Conservation (phyloP, 2,888 invertebrate species). For the Andrena bicolor region DNA sequence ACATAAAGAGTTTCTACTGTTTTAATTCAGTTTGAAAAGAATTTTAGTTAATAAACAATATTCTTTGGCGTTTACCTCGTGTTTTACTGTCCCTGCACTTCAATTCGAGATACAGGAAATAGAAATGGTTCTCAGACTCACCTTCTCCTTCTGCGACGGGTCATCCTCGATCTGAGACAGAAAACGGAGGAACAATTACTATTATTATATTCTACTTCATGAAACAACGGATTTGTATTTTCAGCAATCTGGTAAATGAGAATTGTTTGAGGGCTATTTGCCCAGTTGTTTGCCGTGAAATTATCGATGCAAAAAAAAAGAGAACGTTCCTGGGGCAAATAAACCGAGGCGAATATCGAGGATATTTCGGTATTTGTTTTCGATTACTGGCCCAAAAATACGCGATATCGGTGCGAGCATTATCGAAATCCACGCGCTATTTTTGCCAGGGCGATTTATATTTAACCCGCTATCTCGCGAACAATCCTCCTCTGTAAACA, state of each 20-base stretch:
- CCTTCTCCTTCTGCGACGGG: constrained; percentile 45
- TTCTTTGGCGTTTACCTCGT: too few species aligned
- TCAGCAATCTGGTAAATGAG: neutral
- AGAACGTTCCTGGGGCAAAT: neutral
- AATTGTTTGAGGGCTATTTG: neutral
- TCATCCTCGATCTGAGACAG: constrained; percentile 52
- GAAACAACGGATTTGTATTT: neutral
- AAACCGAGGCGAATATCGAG: constrained; percentile 1
- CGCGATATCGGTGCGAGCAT: constrained; percentile 20
- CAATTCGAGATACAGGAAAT: neutral
- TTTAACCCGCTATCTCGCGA: constrained; percentile 48
- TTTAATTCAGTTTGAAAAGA: too few species aligned
- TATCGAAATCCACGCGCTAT: constrained; percentile 37
- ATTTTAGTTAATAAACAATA: too few species aligned
- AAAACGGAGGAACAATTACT: neutral
- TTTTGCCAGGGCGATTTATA: constrained; percentile 42
- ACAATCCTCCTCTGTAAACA: constrained; percentile 40
- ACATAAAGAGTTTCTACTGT: too few species aligned
- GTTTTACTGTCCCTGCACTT: neutral
- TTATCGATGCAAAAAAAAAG: neutral
- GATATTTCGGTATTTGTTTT: constrained; percentile 6
- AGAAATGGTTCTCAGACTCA: constrained; percentile 1
- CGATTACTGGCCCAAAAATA: constrained; percentile 14
- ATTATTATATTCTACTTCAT: neutral
- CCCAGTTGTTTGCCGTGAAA: neutral